Evolutionary conservation across 2,113 vertebrate species (phyloP), one percentile per base, ranked within the genome.

Genomic region (Malurus cyaneus): DNA sequence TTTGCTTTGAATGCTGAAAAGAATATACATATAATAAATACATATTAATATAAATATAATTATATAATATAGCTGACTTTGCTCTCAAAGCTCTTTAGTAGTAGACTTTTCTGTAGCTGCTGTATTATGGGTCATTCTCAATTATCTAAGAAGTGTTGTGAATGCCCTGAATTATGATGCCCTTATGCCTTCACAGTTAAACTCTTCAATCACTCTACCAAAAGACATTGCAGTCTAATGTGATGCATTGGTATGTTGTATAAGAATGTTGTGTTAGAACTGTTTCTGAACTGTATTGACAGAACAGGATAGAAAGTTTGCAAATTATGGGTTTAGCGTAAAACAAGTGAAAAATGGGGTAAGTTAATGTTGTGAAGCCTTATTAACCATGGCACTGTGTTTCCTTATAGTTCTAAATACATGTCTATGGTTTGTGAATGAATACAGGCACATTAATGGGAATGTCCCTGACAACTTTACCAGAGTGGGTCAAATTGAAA

Each of bases 91-190:
- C 54, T 17, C 25, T 85, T 41, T 34, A 87, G n/a, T 52, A 83
- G 71, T 57, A 77, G 93, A 87, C 94, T 96, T 95, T 95, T 84
- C 91, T 65, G 11, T 70, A 77, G 89, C 50, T 91, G 28, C 52
- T 67, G 76, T 96, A 91, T 94, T 96, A 84, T 86, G 83, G 89
- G 64, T 96, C 71, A 80, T 32, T 97, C 91, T 96, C 80, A 79
- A 0, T 96, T 89, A 95, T 95, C 73, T 93, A 54, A 90, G 78
- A 78, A 92, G 73, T 89, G 62, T 92, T 87, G n/a, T 73, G 50
- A 80, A 70, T 94, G 20, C 85, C 41, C 52, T 96, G 82, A 96
- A 67, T 96, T 93, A 93, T 74, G 92, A 90, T 87, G 52, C 42
- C 24, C 62, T 95, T 41, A 26, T 28, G 36, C 83, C 56, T 87